These are phyloP conservation scores for Gerris lacustris DNA, from an alignment of 2,888 invertebrate genomes.

Conservation along the genomic window DNA sequence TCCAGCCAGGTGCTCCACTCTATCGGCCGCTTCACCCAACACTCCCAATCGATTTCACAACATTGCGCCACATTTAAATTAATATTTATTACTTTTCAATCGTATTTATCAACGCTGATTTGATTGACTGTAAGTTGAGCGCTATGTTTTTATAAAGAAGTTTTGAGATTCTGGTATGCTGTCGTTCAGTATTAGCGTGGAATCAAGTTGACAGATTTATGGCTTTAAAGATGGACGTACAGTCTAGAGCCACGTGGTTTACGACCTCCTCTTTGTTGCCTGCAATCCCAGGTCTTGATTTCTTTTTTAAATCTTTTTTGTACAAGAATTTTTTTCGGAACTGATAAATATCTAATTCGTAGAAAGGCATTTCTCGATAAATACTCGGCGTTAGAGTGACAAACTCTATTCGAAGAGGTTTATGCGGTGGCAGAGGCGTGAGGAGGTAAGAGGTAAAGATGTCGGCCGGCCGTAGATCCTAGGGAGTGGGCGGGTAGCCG, in stretches of 20 bases:
- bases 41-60: neutral
- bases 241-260: neutral
- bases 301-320: neutral
- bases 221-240: neutral
- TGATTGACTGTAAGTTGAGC: too few species aligned
- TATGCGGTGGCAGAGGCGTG: conserved; percentile 1
- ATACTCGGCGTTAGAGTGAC: neutral
- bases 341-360: conserved; percentile 3
- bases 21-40: neutral
- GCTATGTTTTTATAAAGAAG: too few species aligned
- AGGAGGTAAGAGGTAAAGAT: conserved; percentile 5
- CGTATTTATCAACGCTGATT: too few species aligned
- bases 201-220: neutral
- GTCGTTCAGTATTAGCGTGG: neutral
- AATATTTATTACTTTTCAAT: too few species aligned
- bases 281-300: too few species aligned
- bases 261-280: neutral
- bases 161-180: too few species aligned
- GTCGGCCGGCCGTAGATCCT: neutral
- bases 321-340: neutral
- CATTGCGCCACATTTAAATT: neutral
- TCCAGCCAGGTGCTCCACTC: neutral
- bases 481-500: neutral
- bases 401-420: conserved; percentile 5
- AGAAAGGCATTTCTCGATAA: neutral